Conservation (phyloP, 1,140 invertebrate species). For the Odontomachus brunneus region DNA sequence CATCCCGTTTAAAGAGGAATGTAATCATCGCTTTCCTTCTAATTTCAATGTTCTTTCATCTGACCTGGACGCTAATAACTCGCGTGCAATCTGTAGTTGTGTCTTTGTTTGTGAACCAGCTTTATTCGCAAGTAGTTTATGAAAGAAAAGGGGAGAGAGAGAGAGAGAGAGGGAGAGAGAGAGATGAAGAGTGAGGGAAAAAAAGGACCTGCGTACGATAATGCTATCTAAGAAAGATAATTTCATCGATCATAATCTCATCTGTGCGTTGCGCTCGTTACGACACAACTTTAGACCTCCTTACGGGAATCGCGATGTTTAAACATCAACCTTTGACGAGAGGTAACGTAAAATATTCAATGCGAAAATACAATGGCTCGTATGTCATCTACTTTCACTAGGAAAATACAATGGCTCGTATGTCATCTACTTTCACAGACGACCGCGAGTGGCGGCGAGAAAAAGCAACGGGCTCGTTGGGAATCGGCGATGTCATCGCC, state of each 20-base stretch:
- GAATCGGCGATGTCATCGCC: slow-evolving; percentile 30
- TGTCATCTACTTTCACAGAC: slow-evolving; percentile 11
- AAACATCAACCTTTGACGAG: background rate
- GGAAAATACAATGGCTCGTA: slow-evolving; percentile 31
- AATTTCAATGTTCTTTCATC: background rate
- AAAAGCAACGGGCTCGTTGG: background rate
- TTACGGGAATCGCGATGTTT: background rate
- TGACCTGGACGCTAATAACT: background rate
- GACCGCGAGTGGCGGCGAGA: background rate
- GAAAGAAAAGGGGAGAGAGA: background rate
- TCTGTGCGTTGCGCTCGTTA: background rate
- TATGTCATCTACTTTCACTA: slow-evolving; percentile 28
- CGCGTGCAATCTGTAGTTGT: background rate
- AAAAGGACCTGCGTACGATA: too few species aligned
- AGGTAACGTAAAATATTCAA: slow-evolving; percentile 48
- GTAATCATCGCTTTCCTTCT: background rate
- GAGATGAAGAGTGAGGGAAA: too few species aligned
- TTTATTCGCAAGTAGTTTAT: background rate
- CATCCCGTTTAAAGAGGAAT: background rate
- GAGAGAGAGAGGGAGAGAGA: too few species aligned
- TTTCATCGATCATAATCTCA: background rate
- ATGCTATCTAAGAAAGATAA: background rate
- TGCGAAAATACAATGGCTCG: slow-evolving; percentile 32
- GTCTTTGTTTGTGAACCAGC: slow-evolving; percentile 12
- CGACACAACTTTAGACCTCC: background rate